Evolutionary conservation across 1,140 invertebrate genomes (phyloP).

Genomic region (Portunus trituberculatus): DNA sequence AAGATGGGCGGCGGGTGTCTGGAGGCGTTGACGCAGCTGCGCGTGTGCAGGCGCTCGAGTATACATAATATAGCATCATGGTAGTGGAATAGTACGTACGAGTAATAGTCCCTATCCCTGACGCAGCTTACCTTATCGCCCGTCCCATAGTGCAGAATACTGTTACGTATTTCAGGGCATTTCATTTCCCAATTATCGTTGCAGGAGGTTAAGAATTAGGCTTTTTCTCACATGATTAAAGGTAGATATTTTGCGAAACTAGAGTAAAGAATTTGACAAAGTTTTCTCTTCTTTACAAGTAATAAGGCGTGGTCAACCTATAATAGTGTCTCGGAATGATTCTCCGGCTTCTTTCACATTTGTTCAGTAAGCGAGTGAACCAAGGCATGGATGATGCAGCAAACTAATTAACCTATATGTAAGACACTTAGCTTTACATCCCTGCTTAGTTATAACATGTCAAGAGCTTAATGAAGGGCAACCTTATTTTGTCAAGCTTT

Average conservation of each 20-base stretch:
- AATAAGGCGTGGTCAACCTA: neutral
- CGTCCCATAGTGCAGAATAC: neutral
- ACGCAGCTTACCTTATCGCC: neutral
- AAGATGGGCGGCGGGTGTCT: neutral
- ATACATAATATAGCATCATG: neutral
- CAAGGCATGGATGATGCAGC: neutral
- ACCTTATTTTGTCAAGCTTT: neutral
- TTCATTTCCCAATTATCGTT: neutral
- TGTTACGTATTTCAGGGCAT: neutral
- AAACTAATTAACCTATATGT: neutral
- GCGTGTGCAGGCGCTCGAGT: neutral
- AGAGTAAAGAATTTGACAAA: too few species aligned
- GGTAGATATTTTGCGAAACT: too few species aligned
- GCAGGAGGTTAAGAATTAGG: neutral
- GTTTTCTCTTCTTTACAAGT: too few species aligned
- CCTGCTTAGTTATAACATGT: neutral
- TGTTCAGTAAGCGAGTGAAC: neutral
- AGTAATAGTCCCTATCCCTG: neutral
- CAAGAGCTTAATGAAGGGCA: neutral
- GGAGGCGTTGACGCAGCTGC: neutral
- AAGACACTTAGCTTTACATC: neutral
- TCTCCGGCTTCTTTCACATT: neutral
- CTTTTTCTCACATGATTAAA: neutral
- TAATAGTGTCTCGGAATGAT: neutral
- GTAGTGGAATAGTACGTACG: neutral